Evolutionary conservation across 1,140 invertebrate species (phyloP).

Genomic region (Caerostris extrusa): DNA sequence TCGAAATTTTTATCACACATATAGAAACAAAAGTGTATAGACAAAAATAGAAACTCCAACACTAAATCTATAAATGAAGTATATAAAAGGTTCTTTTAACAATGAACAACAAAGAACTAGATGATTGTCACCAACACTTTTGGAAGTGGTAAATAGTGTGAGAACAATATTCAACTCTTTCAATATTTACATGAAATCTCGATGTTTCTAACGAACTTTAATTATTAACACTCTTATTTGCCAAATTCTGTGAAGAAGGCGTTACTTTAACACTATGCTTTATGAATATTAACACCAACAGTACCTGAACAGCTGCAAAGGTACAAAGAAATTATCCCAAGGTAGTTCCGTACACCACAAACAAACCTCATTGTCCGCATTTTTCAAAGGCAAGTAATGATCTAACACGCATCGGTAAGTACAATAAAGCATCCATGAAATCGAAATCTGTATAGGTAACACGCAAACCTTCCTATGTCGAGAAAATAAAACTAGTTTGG

Average conservation of each 20-base stretch:
- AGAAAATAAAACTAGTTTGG: too few relatives aligned
- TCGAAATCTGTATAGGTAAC: background rate
- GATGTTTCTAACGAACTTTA: too few relatives aligned
- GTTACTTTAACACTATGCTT: background rate
- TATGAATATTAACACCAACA: background rate
- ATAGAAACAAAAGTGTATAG: too few relatives aligned
- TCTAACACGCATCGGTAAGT: background rate
- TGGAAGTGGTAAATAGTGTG: background rate
- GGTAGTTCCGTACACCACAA: background rate
- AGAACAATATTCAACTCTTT: background rate
- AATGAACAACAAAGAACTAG: too few relatives aligned
- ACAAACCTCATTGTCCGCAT: background rate
- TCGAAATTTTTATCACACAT: too few relatives aligned
- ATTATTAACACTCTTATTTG: background rate
- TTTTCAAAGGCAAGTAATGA: background rate
- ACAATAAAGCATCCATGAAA: background rate
- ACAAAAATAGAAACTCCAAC: too few relatives aligned
- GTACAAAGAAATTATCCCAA: background rate
- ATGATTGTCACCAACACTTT: too few relatives aligned
- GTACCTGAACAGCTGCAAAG: background rate
- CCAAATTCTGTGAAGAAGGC: background rate
- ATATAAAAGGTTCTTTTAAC: too few relatives aligned
- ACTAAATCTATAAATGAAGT: too few relatives aligned
- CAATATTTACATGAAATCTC: background rate
- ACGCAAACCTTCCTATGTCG: background rate